Percentiles rank a stretch among this genome's conserved stretches.
phyloP scores from a whole-genome alignment of 2,888 invertebrate species.

The Serripes groenlandicus region DNA sequence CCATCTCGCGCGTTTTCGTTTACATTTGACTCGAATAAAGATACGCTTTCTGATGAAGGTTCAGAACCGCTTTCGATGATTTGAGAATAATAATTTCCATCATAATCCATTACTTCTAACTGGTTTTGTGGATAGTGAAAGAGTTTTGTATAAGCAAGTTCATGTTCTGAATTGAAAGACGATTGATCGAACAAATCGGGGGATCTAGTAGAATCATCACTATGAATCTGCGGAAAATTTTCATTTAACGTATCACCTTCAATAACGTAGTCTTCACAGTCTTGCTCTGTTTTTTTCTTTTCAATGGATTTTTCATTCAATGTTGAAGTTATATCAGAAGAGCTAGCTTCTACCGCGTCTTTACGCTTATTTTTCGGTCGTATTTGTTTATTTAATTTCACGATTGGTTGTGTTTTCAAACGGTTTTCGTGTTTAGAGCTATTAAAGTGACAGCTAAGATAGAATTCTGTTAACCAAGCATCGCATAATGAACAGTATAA shows the following conservation, averaged over 20 bases:
- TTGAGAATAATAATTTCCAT: neutral
- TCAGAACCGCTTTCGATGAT: neutral
- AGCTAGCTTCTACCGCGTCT: too few relatives aligned
- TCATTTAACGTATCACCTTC: neutral
- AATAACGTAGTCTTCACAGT: neutral
- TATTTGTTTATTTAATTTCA: neutral
- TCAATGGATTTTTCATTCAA: neutral
- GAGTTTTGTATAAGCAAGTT: neutral
- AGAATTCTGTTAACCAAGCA: conserved; percentile 8
- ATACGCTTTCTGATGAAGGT: neutral
- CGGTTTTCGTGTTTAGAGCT: neutral
- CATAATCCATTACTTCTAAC: neutral
- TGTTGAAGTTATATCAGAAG: neutral
- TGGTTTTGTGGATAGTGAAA: neutral
- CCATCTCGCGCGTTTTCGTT: conserved; percentile 10
- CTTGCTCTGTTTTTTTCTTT: neutral
- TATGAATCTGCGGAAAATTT: neutral
- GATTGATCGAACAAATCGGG: neutral
- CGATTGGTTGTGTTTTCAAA: neutral
- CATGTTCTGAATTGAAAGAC: neutral
- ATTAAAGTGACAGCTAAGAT: conserved; percentile 12
- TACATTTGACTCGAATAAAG: neutral
- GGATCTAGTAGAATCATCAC: neutral
- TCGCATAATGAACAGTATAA: conserved; percentile 2
- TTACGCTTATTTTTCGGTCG: neutral